Base-by-base conservation (phyloP, 2,888 invertebrate species). In the Pterostichus madidus region DNA sequence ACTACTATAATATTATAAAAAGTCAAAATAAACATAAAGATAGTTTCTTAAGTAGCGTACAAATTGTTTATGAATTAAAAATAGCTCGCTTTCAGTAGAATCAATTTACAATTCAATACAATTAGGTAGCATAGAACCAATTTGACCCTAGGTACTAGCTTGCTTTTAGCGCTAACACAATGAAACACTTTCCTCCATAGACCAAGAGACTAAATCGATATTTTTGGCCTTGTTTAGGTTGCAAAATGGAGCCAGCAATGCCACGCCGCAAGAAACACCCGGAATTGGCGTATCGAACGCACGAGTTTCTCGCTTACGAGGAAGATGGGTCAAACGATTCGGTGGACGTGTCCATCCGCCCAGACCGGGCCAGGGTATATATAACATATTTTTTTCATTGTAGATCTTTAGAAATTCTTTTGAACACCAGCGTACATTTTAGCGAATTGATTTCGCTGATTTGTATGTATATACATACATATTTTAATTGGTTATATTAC, bases 211-310 rank as follows among this genome's bases (percentile, higher is more conserved):
- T 44, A 7, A 44, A 71, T 44, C 44, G n/a, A 44, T 39, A 39
- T 71, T 71, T 39, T 44, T 39, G 46, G 13, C n/a, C n/a, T 10
- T 71, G 68, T 71, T 44, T 35, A 77, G 83, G 83, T 68, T 35
- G 92, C 85, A 92, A 92, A 83, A 93, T 95, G 92, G 96, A 96
- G 91, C 96, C 96, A 86, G 95, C 96, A 85, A 93, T 96, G 91
- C 96, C 96, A 85, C 93, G 96, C 86, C 94, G 96, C 89, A 96
- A 96, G 93, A 96, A 96, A 92, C 96, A 96, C 90, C 96, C 96
- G 71, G 96, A 96, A 87, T 93, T 96, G 88, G 96, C 96, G 87
- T 96, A 96, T 92, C 94, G 95, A 90, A 95, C 95, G 88, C 96
- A 96, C 91, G 96, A 96, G 90, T 93, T 96, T 88, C 94, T 96